Conservation (phyloP, 2,113 vertebrate genomes). For the Clarias magur region DNA sequence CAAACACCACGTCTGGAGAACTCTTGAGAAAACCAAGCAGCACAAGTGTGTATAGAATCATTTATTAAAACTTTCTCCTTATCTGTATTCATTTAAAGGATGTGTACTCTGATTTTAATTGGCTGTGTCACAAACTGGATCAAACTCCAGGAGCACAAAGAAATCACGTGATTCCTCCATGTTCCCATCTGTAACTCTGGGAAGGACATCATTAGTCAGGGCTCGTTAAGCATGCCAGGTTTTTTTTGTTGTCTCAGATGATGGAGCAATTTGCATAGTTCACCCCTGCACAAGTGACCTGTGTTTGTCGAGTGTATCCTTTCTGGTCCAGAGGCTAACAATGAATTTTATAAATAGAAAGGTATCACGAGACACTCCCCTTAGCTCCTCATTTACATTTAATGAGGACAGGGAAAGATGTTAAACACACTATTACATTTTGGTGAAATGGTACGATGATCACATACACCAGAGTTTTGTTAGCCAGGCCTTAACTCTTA, state of each 20-base stretch:
- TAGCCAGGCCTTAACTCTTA: neutral
- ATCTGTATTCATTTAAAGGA: neutral
- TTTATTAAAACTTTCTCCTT: neutral
- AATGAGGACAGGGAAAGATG: constrained; percentile 22
- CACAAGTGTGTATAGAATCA: neutral
- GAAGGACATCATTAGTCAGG: constrained; percentile 39
- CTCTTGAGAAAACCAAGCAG: neutral
- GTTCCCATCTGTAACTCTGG: neutral
- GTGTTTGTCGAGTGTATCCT: constrained; percentile 1
- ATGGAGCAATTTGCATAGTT: constrained; percentile 46
- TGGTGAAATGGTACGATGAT: constrained; percentile 2
- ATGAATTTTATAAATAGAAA: constrained; percentile 8
- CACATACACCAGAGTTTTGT: neutral
- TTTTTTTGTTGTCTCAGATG: constrained; percentile 33
- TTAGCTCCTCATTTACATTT: constrained; percentile 31
- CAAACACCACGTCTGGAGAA: neutral
- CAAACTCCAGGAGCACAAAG: constrained; percentile 5
- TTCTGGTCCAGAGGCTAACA: constrained; percentile 4
- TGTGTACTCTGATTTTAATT: constrained; percentile 26
- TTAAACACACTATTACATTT: constrained; percentile 30
- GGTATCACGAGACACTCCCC: neutral
- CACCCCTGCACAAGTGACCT: neutral
- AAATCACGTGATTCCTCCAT: constrained; percentile 22
- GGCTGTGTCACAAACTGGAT: constrained; percentile 11
- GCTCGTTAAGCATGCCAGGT: constrained; percentile 33